Evolutionary conservation across 2,113 vertebrate species (phyloP), one percentile per base, ranked within the genome.

Genomic region (Callaeas wilsoni): DNA sequence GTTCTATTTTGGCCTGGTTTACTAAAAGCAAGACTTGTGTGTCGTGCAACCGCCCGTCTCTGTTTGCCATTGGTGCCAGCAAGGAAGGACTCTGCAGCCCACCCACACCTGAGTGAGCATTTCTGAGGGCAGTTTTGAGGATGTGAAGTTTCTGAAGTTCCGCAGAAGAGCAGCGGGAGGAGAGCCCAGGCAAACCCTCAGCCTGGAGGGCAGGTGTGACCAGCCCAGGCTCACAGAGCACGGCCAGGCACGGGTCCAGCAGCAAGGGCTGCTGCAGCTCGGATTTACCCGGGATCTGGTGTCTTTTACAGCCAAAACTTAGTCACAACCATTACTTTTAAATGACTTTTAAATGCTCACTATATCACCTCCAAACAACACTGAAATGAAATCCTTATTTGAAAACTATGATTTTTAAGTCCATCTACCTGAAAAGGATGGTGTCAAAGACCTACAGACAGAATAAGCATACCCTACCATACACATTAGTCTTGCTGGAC

Each of bases 1-100:
- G 8, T 39, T 56, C 53, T 46, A 10, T 70, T 80, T 70, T 44
- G 47, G 44, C 41, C 52, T 62, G 55, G 64, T 67, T 84, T 78
- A 71, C 47, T 75, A 44, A 62, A 65, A 83, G 59, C 87, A 81
- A 74, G 67, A 56, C 12, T 26, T 23, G 7, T 7, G 5, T 52
- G 29, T 27, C 1, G 1, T 4, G 55, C 42, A 47, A 3, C 27
- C 52, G 76, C 55, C 60, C 0, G 0, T 50, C 64, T 57, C 52
- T 69, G 22, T 50, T 16, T 32, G 53, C 30, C 41, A 9, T 7
- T 29, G 10, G 59, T 10, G 1, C 56, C 71, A 27, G 67, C 1
- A 10, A 59, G 64, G 85, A 74, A 65, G 71, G 71, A 41, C 46
- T 14, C 35, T 30, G 84, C 53, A 73, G 76, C 53, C 69, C 68